Conservation (phyloP, 2,797 vertebrate genomes). For the Sparus aurata region DNA sequence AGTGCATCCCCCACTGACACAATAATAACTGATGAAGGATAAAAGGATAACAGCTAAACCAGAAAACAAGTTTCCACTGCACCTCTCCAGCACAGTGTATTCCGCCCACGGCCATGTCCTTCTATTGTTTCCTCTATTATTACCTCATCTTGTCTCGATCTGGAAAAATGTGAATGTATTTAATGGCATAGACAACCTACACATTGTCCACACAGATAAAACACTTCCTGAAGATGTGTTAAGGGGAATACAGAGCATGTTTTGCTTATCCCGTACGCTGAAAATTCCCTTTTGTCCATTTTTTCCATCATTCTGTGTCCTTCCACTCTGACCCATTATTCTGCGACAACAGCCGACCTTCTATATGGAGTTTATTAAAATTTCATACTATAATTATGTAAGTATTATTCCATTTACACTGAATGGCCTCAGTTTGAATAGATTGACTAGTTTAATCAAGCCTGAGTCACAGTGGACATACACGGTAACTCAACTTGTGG, state of each 20-base stretch:
- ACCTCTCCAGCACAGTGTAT: background rate
- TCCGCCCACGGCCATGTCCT: conserved; percentile 20
- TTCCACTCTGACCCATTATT: conserved; percentile 12
- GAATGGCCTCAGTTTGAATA: conserved; percentile 42
- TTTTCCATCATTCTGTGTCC: conserved; percentile 15
- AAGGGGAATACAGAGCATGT: background rate
- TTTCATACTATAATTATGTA: conserved; percentile 62
- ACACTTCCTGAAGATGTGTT: background rate
- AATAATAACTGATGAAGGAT: background rate
- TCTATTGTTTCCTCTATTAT: conserved; percentile 12
- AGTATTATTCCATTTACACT: conserved; percentile 48
- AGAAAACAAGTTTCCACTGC: conserved; percentile 12
- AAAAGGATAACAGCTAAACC: conserved; percentile 8
- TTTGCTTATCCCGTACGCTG: background rate
- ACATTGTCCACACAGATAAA: background rate
- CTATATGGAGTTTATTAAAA: conserved; percentile 64
- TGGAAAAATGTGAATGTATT: background rate
- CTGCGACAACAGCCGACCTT: conserved; percentile 16
- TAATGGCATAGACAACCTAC: background rate
- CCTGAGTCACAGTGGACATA: conserved; percentile 10
- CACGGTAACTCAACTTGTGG: background rate
- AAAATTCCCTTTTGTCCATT: background rate
- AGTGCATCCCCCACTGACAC: background rate
- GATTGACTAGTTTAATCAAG: conserved; percentile 33
- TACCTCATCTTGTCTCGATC: conserved; percentile 16